Evolutionary conservation across 2,888 invertebrate genomes (phyloP).

Genomic region (Drosophila austrosaltans): DNA sequence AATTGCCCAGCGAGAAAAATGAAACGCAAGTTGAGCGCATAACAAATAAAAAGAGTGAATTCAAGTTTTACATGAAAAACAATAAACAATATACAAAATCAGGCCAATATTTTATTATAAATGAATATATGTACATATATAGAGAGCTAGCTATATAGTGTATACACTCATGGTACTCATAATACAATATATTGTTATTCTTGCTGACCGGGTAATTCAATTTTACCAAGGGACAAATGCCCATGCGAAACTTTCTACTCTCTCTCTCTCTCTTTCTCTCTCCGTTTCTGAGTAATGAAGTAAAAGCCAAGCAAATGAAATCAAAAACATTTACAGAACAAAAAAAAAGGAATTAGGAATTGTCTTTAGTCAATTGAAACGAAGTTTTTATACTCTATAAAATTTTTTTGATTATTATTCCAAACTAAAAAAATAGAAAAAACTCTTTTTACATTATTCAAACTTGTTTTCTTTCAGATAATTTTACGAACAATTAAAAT

Average conservation of each 20-base stretch:
- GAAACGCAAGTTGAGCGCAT: slow-evolving; percentile 53
- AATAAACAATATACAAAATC: neutral
- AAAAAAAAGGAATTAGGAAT: slow-evolving; percentile 18
- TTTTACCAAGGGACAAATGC: slow-evolving; percentile 38
- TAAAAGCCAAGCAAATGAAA: slow-evolving; percentile 55
- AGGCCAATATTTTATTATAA: slow-evolving; percentile 10
- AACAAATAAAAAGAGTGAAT: slow-evolving; percentile 46
- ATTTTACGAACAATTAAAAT: no score
- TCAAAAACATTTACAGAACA: slow-evolving; percentile 27
- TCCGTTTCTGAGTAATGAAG: slow-evolving; percentile 48
- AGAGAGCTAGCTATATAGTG: neutral
- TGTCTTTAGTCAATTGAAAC: neutral
- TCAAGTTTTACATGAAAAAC: slow-evolving; percentile 44
- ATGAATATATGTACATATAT: neutral
- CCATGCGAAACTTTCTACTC: neutral
- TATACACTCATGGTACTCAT: neutral
- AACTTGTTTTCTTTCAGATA: no score
- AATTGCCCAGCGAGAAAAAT: slow-evolving; percentile 58
- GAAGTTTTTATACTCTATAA: neutral
- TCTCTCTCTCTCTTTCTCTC: neutral
- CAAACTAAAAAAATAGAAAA: no score
- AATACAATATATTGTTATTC: slow-evolving; percentile 17
- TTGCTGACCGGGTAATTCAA: slow-evolving; percentile 39
- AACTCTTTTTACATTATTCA: neutral
- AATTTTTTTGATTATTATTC: no score